A percentile compares a stretch with the other conserved stretches of the same genome.
Evolutionary conservation across 1,140 invertebrate species (phyloP).

Genomic region (Panulirus ornatus): DNA sequence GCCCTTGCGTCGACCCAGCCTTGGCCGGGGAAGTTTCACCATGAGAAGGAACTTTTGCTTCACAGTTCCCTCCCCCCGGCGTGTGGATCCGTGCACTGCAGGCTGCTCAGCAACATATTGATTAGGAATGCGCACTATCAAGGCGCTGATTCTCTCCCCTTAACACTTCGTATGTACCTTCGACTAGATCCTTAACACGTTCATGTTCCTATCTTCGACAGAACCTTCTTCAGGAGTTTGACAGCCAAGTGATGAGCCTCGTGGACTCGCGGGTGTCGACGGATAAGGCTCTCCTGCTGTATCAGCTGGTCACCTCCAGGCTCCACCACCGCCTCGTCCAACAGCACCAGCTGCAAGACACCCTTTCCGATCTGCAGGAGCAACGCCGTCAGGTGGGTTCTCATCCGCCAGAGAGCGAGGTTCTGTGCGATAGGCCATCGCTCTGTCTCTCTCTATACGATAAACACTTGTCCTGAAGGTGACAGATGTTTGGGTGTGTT

Average conservation of each 20-base stretch:
- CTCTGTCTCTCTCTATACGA: not conserved
- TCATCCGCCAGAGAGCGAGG: no score
- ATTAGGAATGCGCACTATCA: no score
- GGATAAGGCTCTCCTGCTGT: conserved; percentile 55
- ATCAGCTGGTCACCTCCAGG: conserved; percentile 26
- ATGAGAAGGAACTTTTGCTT: no score
- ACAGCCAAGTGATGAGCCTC: conserved; percentile 53
- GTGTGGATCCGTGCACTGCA: no score
- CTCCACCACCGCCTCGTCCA: conserved; percentile 26
- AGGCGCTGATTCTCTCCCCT: no score
- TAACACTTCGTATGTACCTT: no score
- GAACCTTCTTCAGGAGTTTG: conserved; percentile 63
- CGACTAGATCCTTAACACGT: not conserved
- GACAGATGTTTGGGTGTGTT: no score
- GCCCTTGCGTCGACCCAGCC: no score
- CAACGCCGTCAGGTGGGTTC: conserved; percentile 14
- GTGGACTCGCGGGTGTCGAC: conserved; percentile 46
- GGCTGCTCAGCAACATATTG: no score
- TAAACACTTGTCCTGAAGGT: no score
- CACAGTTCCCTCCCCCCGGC: no score
- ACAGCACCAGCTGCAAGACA: conserved; percentile 19
- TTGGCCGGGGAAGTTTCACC: no score
- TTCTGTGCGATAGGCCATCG: not conserved
- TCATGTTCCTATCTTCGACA: not conserved
- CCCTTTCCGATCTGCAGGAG: not conserved